Evolutionary conservation across 2,113 vertebrate species (phyloP).

Genomic region (Protobothrops mucrosquamatus): DNA sequence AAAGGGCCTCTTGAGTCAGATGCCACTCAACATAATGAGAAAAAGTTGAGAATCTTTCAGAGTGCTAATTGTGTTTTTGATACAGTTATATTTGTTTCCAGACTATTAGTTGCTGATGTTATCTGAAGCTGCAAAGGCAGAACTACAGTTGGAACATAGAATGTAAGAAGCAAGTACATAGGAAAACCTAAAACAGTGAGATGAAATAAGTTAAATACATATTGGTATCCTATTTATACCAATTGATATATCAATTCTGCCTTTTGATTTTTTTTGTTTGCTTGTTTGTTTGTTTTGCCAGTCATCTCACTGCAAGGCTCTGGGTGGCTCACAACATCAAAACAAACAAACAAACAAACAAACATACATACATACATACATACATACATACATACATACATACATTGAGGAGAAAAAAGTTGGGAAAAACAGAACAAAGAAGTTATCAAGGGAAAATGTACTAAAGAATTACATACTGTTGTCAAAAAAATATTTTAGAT

Average conservation of each 20-base stretch:
- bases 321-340: too few relatives aligned
- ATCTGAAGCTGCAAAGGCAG: neutral
- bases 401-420: too few relatives aligned
- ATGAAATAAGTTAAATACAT: neutral
- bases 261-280: neutral
- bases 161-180: neutral
- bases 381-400: too few relatives aligned
- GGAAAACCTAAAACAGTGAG: neutral
- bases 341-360: too few relatives aligned
- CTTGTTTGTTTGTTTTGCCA: neutral
- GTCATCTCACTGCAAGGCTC: neutral
- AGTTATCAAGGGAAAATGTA: neutral
- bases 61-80: neutral
- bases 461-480: neutral
- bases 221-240: neutral
- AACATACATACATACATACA: too few relatives aligned
- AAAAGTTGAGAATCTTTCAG: neutral
- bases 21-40: neutral
- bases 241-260: neutral
- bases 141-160: neutral
- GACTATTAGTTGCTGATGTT: neutral
- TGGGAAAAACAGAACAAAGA: neutral
- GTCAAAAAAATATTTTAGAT: neutral
- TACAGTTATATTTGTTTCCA: neutral
- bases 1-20: neutral